These are phyloP conservation scores for Cladorhizidae sp. DNA, from an alignment of 37 sponge, comb jelly and placozoan species.

Conservation along the genomic window DNA sequence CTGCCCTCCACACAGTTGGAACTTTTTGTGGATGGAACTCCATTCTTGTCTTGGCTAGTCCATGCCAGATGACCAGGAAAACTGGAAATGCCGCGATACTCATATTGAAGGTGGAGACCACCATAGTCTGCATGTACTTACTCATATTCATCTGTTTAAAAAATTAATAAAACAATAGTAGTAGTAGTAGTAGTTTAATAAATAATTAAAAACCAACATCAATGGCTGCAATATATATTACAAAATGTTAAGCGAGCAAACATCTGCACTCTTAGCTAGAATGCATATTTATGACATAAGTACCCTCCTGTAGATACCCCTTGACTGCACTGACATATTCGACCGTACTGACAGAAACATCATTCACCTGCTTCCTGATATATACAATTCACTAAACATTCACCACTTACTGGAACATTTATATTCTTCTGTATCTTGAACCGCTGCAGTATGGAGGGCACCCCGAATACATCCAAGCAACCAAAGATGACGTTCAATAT, in stretches of 20 bases:
- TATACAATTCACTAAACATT: too few relatives aligned
- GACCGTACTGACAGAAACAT: too few relatives aligned
- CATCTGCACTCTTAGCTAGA: too few relatives aligned
- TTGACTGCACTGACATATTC: too few relatives aligned
- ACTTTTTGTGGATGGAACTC: conserved; percentile 65
- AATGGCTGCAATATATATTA: too few relatives aligned
- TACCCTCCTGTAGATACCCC: too few relatives aligned
- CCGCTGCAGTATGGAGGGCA: conserved; percentile 55
- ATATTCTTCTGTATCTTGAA: conserved; percentile 88
- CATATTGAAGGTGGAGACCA: conserved; percentile 53
- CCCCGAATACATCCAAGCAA: conserved; percentile 71
- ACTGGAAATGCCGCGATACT: conserved; percentile 37
- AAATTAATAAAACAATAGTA: too few relatives aligned
- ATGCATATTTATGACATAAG: too few relatives aligned
- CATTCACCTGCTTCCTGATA: too few relatives aligned
- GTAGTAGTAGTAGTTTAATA: too few relatives aligned
- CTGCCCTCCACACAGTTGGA: conserved; percentile 56
- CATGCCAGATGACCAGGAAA: conserved; percentile 29
- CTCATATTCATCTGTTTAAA: conserved; percentile 30
- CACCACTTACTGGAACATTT: conserved; percentile 56
- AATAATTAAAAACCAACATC: too few relatives aligned
- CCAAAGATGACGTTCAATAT: conserved; percentile 44
- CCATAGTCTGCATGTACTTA: conserved; percentile 52
- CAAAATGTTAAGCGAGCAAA: too few relatives aligned
- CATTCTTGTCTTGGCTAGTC: conserved; percentile 29